Percentiles rank a stretch among this genome's conserved stretches.
Conservation (phyloP, 2,113 vertebrate genomes). For the Sminthopsis crassicaudata region DNA sequence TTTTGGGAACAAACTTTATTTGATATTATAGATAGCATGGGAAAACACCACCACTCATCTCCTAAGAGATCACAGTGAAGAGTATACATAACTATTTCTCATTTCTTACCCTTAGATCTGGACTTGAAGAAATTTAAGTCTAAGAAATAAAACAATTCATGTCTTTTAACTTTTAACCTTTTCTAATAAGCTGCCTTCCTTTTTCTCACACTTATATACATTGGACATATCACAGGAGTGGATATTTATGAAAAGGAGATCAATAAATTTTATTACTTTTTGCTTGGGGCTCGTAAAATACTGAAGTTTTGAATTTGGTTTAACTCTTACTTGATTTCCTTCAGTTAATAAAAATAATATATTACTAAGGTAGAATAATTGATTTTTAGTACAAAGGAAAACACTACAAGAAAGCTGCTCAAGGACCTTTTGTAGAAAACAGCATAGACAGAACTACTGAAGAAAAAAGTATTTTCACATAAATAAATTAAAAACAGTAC, state of each 20-base stretch:
- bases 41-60: neutral
- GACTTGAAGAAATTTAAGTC: neutral
- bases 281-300: neutral
- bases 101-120: neutral
- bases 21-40: neutral
- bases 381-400: neutral
- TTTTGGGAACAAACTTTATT: neutral
- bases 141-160: neutral
- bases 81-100: neutral
- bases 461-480: too few relatives aligned
- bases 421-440: neutral
- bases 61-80: neutral
- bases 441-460: neutral
- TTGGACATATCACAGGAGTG: neutral
- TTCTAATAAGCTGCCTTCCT: neutral
- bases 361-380: neutral
- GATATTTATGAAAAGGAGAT: neutral
- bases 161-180: neutral
- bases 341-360: neutral
- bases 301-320: neutral
- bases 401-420: neutral
- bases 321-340: neutral
- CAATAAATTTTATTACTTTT: neutral
- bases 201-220: neutral
- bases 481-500: neutral